phyloP scores from a whole-genome alignment of 2,797 vertebrate genomes.

The Loris lydekkerianus region DNA sequence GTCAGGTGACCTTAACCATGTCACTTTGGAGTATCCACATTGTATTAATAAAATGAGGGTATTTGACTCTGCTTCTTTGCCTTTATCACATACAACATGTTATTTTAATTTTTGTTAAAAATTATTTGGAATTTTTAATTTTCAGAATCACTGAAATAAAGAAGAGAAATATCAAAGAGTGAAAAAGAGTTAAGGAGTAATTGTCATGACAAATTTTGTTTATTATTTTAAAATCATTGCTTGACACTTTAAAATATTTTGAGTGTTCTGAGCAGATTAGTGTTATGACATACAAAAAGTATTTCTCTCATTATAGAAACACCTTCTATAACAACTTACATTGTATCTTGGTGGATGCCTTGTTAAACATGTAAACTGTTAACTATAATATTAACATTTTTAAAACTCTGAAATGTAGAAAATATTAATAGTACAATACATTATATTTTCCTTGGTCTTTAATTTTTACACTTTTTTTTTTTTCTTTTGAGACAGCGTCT shows the following conservation, averaged over 20 bases:
- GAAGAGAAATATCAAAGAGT: background rate
- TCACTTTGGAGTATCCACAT: background rate
- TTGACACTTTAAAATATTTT: background rate
- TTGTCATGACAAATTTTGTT: background rate
- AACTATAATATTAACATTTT: slow-evolving; percentile 1
- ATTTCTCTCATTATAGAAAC: background rate
- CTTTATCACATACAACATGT: background rate
- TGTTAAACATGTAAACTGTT: background rate
- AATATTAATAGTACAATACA: background rate
- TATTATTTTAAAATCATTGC: background rate
- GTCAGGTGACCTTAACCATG: background rate
- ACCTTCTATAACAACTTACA: background rate
- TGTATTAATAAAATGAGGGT: background rate
- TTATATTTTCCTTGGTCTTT: background rate
- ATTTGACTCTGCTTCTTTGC: background rate
- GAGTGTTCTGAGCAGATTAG: background rate
- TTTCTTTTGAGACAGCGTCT: too few species aligned
- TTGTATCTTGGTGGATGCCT: background rate
- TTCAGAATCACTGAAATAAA: background rate
- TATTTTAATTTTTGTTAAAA: background rate
- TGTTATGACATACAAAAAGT: background rate
- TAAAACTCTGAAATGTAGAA: background rate
- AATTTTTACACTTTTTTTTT: background rate
- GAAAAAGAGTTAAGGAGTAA: background rate
- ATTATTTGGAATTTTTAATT: background rate